Base-by-base conservation (phyloP, 2,888 invertebrate species). In the Eilema depressum region DNA sequence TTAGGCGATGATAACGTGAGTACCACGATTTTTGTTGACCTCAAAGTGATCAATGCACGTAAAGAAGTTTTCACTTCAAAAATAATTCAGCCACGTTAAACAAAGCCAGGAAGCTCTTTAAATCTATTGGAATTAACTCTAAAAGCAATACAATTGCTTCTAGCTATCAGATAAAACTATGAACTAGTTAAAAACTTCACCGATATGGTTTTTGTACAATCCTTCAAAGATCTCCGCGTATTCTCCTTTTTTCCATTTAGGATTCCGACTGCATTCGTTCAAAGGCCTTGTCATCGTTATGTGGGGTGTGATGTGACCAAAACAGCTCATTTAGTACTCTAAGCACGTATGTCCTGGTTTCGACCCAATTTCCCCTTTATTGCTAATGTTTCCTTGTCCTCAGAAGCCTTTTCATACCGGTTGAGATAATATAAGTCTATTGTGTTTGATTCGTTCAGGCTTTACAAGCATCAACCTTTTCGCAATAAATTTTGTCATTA, bases 311-410 rank as follows among this genome's bases (percentile, higher is more conserved):
- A 80, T 82, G 77, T 79, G 79, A 75, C 82, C 81, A 79, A 82
- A 82, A 80, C 69, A 83, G 74, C 47, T 63, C 76, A 66, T 75
- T 81, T 76, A 75, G 78, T 78, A 69, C 70, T 47, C 78, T 33
- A 62, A 62, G 65, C 83, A 83, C 83, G 83, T 81, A 71, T 73
- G 70, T 74, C 68, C 73, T 75, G 74, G 70, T 79, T 82, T 80
- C 81, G 86, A 86, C 86, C 85, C 85, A 82, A 81, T 84, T 86
- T 78, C 70, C 76, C 76, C 77, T 83, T 82, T 83, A 84, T 83
- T 83, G 77, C 80, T 84, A 78, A 79, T 75, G 79, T 84, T 83
- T 82, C 82, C 70, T 69, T 76, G 80, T 83, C 79, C 78, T 80
- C 80, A 76, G 75, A 72, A 81, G 74, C 75, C 68, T 80, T 82